phyloP scores from a whole-genome alignment of 1,140 invertebrate species.

The Aphelenchoides besseyi region DNA sequence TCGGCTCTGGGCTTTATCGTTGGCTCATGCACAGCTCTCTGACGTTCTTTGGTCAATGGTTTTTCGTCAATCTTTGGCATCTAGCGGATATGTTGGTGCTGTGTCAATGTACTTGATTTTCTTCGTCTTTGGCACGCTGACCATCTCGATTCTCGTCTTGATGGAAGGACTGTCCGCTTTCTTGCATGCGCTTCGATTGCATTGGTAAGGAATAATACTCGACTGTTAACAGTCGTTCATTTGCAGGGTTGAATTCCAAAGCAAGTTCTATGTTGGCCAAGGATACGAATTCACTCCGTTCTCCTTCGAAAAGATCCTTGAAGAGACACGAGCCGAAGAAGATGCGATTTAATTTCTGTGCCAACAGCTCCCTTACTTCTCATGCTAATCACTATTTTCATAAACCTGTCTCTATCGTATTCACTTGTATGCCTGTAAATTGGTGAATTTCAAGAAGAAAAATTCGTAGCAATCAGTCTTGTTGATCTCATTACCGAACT shows the following conservation, averaged over 20 bases:
- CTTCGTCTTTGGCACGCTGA: conserved; percentile 78
- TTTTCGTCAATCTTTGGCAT: conserved; percentile 62
- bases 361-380: background rate
- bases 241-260: conserved; percentile 90
- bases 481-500: background rate
- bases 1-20: conserved; percentile 87
- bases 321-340: conserved; percentile 61
- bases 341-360: conserved; percentile 25
- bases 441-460: too few species aligned
- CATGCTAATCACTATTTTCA: background rate
- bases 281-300: conserved; percentile 7
- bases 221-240: conserved; percentile 30
- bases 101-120: conserved; percentile 76
- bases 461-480: background rate
- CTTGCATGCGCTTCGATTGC: conserved; percentile 90
- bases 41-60: conserved; percentile 67
- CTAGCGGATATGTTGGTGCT: conserved; percentile 66
- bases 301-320: conserved; percentile 83
- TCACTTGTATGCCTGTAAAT: conserved; percentile 1
- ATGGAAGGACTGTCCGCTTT: conserved; percentile 98
- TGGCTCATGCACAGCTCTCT: conserved; percentile 77
- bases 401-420: background rate
- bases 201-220: conserved; percentile 75
- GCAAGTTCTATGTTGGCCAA: background rate
- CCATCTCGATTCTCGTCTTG: conserved; percentile 80